Base-by-base conservation (phyloP, 2,797 vertebrate species). In the Schizopygopsis pylzovi region DNA sequence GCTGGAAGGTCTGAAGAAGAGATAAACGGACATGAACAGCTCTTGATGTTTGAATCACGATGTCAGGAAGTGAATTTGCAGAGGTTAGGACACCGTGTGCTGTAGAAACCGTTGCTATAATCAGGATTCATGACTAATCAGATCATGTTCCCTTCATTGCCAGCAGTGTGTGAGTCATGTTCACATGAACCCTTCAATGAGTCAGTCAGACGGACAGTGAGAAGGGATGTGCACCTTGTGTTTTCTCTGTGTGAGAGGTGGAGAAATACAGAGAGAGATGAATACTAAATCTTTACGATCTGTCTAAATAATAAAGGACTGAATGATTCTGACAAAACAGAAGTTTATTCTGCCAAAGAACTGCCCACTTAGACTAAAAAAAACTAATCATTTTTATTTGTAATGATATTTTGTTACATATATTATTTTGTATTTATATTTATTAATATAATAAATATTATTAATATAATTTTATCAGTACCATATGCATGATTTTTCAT, bases 121-220 rank as follows among this genome's bases (percentile, higher is more conserved):
- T 67, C 54, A 47, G 85, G 87, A 88, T 61, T 67, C 54, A 47
- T 86, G 87, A 88, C 68, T 86, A 80, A 86, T 67, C 76, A 49
- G 45, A 83, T 83, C 54, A 73, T 73, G 41, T 49, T 49, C 12
- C 12, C 18, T 83, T 63, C 56, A 47, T 4, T 56, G 49, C 15
- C 49, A 81, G 20, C 13, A 25, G 49, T 43, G 49, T 25, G 41
- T 83, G 54, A 83, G 70, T 75, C 56, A 83, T 75, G 41, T 78
- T 61, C 70, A 47, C 68, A 72, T 28, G 25, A 1, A 8, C 49
- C 41, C 70, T 63, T 63, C 25, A 59, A 18, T 20, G 67, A 59
- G 68, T 45, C 45, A 59, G 68, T 45, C 45, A 72, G 25, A 73
- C 10, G 2, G 61, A n/a, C 25, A 49, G 10, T 3, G 22, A 80